A percentile compares a stretch with the other conserved stretches of the same genome.
These are phyloP conservation scores for Silurus glanis DNA, from an alignment of 2,113 vertebrate genomes.

Conservation along the genomic window DNA sequence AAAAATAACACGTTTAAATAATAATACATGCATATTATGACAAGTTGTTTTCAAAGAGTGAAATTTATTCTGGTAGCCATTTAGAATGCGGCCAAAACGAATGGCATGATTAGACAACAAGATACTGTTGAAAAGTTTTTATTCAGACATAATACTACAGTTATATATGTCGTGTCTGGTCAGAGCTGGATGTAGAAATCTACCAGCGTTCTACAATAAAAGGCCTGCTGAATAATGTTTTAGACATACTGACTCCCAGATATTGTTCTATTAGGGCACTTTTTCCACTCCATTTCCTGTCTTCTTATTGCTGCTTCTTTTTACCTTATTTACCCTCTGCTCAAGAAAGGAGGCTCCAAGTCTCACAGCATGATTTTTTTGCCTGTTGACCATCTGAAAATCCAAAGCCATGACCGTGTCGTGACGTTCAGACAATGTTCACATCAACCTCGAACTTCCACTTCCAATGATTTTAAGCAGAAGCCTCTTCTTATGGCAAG, in stretches of 20 bases:
- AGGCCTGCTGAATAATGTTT: slow-evolving; percentile 16
- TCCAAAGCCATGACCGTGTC: slow-evolving; percentile 27
- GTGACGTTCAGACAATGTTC: slow-evolving; percentile 36
- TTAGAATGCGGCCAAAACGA: neutral
- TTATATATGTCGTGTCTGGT: neutral
- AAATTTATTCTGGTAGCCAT: neutral
- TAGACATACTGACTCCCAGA: slow-evolving; percentile 21
- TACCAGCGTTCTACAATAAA: neutral
- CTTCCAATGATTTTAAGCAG: slow-evolving; percentile 45
- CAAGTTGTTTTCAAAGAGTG: neutral
- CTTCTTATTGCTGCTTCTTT: neutral
- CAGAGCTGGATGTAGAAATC: slow-evolving; percentile 2
- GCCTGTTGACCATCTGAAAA: slow-evolving; percentile 22
- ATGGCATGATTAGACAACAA: neutral
- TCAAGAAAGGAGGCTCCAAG: neutral
- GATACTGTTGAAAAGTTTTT: neutral
- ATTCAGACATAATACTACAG: neutral
- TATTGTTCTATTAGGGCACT: neutral
- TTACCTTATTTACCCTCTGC: slow-evolving; percentile 28
- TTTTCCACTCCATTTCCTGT: neutral
- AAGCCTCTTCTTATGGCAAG: slow-evolving; percentile 22
- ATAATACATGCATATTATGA: neutral
- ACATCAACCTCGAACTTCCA: slow-evolving; percentile 39
- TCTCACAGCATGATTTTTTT: slow-evolving; percentile 3
- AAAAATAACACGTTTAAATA: neutral